phyloP scores from a whole-genome alignment of 2,113 vertebrate species.

The Formicarius rufipectus region DNA sequence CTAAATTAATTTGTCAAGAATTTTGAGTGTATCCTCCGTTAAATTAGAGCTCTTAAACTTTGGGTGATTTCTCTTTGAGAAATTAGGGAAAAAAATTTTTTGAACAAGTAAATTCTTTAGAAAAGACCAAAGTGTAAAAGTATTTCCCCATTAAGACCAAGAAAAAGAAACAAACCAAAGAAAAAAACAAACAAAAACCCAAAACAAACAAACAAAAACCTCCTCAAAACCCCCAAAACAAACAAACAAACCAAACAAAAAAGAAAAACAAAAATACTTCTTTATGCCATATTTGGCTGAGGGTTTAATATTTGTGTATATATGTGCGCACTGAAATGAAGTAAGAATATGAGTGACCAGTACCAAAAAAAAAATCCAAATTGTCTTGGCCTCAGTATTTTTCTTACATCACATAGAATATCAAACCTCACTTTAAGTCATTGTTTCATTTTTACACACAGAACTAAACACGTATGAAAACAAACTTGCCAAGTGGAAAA shows the following conservation, averaged over 20 bases:
- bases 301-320: not conserved
- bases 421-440: not conserved
- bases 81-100: not conserved
- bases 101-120: not conserved
- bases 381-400: not conserved
- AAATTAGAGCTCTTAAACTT: not conserved
- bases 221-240: too few relatives aligned
- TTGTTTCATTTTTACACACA: not conserved
- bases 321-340: not conserved
- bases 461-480: not conserved
- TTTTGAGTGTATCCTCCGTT: not conserved
- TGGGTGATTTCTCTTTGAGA: not conserved
- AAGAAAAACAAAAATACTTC: too few relatives aligned
- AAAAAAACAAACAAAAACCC: too few relatives aligned
- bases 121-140: not conserved
- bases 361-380: not conserved
- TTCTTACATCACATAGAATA: not conserved
- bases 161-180: too few relatives aligned
- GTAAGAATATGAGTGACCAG: rapidly evolving
- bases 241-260: too few relatives aligned
- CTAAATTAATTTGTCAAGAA: not conserved
- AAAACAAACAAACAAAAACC: too few relatives aligned
- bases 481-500: not conserved
- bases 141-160: rapidly evolving
- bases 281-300: not conserved